Evolutionary conservation across 2,888 invertebrate genomes (phyloP).

Genomic region (Cosmia trapezina): DNA sequence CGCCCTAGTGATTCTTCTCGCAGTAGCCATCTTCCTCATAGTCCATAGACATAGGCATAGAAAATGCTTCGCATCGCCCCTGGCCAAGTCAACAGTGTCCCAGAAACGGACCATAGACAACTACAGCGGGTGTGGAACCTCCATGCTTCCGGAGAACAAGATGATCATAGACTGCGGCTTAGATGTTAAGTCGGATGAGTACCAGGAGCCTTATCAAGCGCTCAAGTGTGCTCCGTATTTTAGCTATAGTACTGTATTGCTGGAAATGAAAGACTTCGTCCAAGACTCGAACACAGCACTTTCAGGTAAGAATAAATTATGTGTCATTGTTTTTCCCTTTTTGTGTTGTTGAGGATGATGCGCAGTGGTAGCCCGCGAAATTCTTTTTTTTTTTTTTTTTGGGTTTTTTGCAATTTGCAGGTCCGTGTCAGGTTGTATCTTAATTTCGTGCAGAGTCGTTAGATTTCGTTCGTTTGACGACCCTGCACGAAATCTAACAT

Average conservation of each 20-base stretch:
- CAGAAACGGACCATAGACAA: conserved; percentile 89
- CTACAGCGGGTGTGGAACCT: conserved; percentile 89
- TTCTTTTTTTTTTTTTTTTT: too few relatives aligned
- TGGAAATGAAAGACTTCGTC: conserved; percentile 93
- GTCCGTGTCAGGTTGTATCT: too few relatives aligned
- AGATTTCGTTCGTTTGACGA: too few relatives aligned
- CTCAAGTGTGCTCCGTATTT: conserved; percentile 94
- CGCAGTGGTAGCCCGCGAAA: too few relatives aligned
- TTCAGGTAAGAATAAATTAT: conserved; percentile 80
- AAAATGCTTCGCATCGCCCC: conserved; percentile 93
- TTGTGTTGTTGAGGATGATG: background rate
- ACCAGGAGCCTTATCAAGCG: conserved; percentile 95
- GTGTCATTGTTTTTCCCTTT: background rate
- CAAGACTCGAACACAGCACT: conserved; percentile 85
- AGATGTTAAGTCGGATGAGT: conserved; percentile 93
- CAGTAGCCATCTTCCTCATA: conserved; percentile 93
- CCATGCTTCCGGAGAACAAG: conserved; percentile 89
- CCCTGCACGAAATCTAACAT: too few relatives aligned
- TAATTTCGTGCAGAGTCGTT: too few relatives aligned
- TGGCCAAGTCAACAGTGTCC: conserved; percentile 87
- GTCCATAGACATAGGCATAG: conserved; percentile 93
- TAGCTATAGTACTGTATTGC: conserved; percentile 93
- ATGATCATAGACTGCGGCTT: conserved; percentile 90
- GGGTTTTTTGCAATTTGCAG: too few relatives aligned
- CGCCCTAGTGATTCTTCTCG: conserved; percentile 93